phyloP scores from a whole-genome alignment of 2,888 invertebrate genomes.

The Pyrrhia umbra region DNA sequence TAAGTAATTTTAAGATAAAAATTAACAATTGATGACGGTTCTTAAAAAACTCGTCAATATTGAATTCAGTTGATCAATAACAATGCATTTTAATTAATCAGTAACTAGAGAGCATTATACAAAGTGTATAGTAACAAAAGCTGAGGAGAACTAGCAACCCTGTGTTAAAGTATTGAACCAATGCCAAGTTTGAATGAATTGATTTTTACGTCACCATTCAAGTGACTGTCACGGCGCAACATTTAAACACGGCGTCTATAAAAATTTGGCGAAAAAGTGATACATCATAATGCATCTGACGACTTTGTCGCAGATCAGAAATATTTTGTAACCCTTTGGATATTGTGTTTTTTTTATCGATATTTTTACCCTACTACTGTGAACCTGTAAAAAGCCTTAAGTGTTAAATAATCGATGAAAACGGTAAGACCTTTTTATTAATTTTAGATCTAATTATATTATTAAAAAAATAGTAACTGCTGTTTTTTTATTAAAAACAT shows the following conservation, averaged over 20 bases:
- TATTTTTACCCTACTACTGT: background rate
- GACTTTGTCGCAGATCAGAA: slow-evolving; percentile 4
- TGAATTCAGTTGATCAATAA: no score
- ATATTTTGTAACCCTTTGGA: slow-evolving; percentile 8
- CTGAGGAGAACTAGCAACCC: slow-evolving; percentile 27
- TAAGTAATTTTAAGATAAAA: no score
- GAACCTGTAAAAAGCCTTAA: slow-evolving; percentile 8
- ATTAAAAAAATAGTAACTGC: no score
- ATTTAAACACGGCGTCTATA: slow-evolving; percentile 80
- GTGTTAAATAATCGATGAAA: slow-evolving; percentile 22
- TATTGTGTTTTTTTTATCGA: slow-evolving; percentile 3
- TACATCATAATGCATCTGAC: slow-evolving; percentile 61
- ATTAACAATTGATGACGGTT: no score
- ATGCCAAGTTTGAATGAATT: slow-evolving; percentile 66
- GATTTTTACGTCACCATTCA: slow-evolving; percentile 81
- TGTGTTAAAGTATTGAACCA: slow-evolving; percentile 57
- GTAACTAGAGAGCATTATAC: background rate
- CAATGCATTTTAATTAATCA: no score
- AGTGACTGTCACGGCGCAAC: slow-evolving; percentile 84
- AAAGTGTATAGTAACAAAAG: background rate
- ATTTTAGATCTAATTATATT: background rate
- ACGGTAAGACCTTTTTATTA: slow-evolving; percentile 31
- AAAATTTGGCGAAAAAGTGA: slow-evolving; percentile 65
- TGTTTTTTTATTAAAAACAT: background rate
- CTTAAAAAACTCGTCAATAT: no score